Percentiles rank a stretch among this genome's conserved stretches.
Evolutionary conservation across 1,140 invertebrate species (phyloP).

Genomic region (Sitophilus oryzae): DNA sequence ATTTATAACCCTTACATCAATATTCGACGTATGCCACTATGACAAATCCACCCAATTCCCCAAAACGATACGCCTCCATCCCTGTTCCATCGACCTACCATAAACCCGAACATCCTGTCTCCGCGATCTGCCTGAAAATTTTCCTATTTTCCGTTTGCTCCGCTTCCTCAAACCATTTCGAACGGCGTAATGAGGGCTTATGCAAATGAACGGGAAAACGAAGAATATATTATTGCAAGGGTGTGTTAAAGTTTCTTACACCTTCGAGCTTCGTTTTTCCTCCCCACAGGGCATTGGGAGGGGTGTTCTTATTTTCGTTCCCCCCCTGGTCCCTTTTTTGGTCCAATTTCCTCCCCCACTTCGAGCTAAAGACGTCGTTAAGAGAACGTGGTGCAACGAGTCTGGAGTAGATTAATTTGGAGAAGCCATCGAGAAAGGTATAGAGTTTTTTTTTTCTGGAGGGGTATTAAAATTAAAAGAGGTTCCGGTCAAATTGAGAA

Average conservation of each 20-base stretch:
- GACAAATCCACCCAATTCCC: too few species aligned
- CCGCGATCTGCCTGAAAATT: background rate
- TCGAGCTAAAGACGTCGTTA: background rate
- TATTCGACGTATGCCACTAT: too few species aligned
- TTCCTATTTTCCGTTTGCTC: background rate
- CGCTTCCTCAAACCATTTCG: background rate
- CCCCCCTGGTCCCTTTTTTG: background rate
- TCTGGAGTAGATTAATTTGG: background rate
- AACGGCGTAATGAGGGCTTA: constrained; percentile 22
- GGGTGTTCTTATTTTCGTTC: background rate
- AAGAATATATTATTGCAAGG: constrained; percentile 26
- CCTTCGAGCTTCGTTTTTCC: constrained; percentile 19
- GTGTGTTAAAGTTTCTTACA: constrained; percentile 26
- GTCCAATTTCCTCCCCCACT: background rate
- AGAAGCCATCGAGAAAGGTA: too few species aligned
- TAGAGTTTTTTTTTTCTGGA: too few species aligned
- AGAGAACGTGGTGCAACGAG: background rate
- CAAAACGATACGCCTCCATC: too few species aligned
- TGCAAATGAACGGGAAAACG: constrained; percentile 24
- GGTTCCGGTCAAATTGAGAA: too few species aligned
- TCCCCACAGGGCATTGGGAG: too few species aligned
- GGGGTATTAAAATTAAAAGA: too few species aligned
- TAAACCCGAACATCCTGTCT: too few species aligned
- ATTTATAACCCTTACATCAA: too few species aligned
- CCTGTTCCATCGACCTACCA: too few species aligned